Evolutionary conservation across 2,113 vertebrate species (phyloP).

Genomic region (Leptobrachium leishanense): DNA sequence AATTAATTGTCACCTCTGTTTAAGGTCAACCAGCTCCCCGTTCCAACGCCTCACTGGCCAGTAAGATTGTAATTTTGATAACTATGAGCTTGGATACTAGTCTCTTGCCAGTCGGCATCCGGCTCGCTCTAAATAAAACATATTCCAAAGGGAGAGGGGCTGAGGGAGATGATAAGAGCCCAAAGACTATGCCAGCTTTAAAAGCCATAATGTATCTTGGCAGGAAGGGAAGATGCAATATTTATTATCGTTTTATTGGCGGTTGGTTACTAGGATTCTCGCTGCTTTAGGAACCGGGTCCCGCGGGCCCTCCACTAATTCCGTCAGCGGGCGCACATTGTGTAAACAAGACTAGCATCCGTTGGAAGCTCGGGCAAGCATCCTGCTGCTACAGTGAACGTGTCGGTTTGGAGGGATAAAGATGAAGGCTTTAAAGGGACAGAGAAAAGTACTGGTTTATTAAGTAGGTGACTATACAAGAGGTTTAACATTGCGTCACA

Average conservation of each 20-base stretch:
- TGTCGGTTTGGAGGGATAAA: neutral
- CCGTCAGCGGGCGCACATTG: neutral
- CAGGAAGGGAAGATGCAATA: slow-evolving; percentile 36
- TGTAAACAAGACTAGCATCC: slow-evolving; percentile 13
- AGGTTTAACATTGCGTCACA: no score
- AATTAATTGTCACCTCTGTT: neutral
- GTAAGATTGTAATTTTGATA: slow-evolving; percentile 33
- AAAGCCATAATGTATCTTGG: slow-evolving; percentile 28
- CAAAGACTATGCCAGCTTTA: slow-evolving; percentile 8
- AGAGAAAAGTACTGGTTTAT: no score
- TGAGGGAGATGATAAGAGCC: slow-evolving; percentile 2
- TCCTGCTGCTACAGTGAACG: neutral
- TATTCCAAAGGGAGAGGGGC: slow-evolving; percentile 24
- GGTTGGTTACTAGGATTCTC: neutral
- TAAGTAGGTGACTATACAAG: no score
- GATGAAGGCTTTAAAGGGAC: neutral
- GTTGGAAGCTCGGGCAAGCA: neutral
- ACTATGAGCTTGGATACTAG: slow-evolving; percentile 10
- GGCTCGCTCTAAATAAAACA: slow-evolving; percentile 31
- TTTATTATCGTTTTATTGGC: slow-evolving; percentile 28
- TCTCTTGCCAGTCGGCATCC: slow-evolving; percentile 12
- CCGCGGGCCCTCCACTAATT: neutral
- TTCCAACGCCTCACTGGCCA: slow-evolving; percentile 16
- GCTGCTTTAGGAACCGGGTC: neutral
- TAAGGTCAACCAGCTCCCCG: slow-evolving; percentile 12